Evolutionary conservation across 2,113 vertebrate genomes (phyloP).

Genomic region (Mormyrus iriodes): DNA sequence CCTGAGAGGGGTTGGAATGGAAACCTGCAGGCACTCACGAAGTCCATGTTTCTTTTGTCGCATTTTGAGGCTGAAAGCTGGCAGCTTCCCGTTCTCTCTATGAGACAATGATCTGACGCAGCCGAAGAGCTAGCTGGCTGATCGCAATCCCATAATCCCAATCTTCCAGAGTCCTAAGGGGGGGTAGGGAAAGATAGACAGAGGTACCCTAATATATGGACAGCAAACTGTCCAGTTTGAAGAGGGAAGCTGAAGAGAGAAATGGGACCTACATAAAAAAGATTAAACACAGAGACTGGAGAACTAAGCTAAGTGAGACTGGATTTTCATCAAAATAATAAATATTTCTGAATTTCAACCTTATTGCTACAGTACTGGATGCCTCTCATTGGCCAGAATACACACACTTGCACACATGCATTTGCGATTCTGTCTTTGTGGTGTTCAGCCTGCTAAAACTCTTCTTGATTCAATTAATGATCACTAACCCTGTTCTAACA

Average conservation of each 20-base stretch:
- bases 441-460: background rate
- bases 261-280: background rate
- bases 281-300: background rate
- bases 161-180: background rate
- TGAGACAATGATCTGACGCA: background rate
- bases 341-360: background rate
- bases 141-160: background rate
- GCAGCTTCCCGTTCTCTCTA: background rate
- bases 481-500: background rate
- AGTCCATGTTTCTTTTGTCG: background rate
- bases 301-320: background rate
- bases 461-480: background rate
- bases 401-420: background rate
- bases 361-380: background rate
- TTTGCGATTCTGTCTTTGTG: background rate
- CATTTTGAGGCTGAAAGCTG: background rate
- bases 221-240: background rate
- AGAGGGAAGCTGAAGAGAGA: background rate
- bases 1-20: background rate
- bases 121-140: background rate
- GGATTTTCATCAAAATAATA: background rate
- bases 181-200: background rate
- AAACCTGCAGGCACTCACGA: background rate
- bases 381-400: background rate
- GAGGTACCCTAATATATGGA: background rate